Base-by-base conservation (phyloP, 30 jellyfish, hydroid and myxozoan species). In the Nemopilema nomurai region DNA sequence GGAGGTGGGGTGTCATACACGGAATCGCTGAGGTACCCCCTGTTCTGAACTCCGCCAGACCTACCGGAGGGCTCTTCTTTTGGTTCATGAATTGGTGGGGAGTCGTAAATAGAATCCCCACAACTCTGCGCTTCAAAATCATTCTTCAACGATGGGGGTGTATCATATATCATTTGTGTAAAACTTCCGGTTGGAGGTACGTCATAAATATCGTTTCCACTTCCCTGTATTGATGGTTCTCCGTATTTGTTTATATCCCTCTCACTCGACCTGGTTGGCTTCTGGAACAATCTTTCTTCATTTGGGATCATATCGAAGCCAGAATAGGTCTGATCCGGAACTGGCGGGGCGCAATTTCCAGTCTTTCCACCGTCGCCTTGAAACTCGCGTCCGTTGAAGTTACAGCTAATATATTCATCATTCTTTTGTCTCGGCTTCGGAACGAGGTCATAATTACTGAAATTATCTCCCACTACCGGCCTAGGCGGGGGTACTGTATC, bases 401-500 rank as follows among this genome's bases (percentile, higher is more conserved):
- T 84, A 67, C 94, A 76, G 13, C 52, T 75, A 50, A 50, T 65
- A 57, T 76, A 76, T 51, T 73, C 87, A 62, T 71, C 90, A 24
- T 32, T 19, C 4, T 24, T 27, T 30, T 32, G 86, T 21, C 62
- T 65, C 18, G 96, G 90, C 21, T 24, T 41, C 20, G 96, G 96
- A 18, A 87, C 90, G 13, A 66, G 16, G 52, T 87, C 96, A 32
- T 87, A 87, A 28, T 28, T 71, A 0, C 81, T 57, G 62, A 51
- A 18, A 22, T 21, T 49, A 23, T 28, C 30, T 51, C 28, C 27
- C 16, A 41, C 28, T 0, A 21, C 57, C 1, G 87, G 75, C 28
- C 85, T 52, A 0, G 90, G 90, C 8, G 96, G 87, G 0, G 95
- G 95, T 16, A 87, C 96, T 0, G 29, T 19, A 71, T 87, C 96